These are phyloP conservation scores for Prionailurus bengalensis DNA, from an alignment of 2,113 vertebrate genomes.

Conservation along the genomic window DNA sequence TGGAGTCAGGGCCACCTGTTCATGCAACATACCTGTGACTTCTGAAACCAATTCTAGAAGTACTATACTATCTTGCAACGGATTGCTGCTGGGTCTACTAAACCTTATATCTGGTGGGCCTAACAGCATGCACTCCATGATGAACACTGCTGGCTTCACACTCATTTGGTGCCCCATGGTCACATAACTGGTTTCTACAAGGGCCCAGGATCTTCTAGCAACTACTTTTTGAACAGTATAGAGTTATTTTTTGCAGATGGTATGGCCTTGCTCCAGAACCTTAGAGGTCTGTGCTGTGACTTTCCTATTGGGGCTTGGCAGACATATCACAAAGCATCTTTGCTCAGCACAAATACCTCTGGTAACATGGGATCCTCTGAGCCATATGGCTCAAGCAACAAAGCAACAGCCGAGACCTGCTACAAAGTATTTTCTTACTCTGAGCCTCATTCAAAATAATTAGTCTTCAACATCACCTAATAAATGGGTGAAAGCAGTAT, in stretches of 20 bases:
- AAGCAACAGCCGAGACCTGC: not conserved
- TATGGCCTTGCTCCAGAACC: not conserved
- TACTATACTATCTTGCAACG: not conserved
- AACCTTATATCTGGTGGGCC: not conserved
- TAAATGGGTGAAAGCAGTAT: not conserved
- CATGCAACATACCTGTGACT: not conserved
- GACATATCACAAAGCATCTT: not conserved
- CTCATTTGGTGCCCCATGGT: not conserved
- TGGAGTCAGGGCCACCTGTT: not conserved
- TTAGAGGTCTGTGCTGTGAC: not conserved
- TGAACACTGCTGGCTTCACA: not conserved
- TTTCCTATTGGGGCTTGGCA: not conserved
- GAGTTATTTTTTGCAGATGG: constrained; percentile 19
- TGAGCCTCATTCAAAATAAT: not conserved
- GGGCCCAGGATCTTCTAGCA: not conserved
- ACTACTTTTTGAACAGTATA: not conserved
- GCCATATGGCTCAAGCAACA: not conserved
- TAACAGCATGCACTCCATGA: not conserved
- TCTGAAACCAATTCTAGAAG: not conserved
- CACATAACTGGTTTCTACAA: not conserved
- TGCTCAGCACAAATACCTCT: constrained; percentile 58
- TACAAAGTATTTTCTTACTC: not conserved
- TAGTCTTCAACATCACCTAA: not conserved
- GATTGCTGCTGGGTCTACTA: not conserved
- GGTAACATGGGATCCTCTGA: not conserved